Base-by-base conservation (phyloP, 2,888 invertebrate genomes). In the Crocallis elinguaria region DNA sequence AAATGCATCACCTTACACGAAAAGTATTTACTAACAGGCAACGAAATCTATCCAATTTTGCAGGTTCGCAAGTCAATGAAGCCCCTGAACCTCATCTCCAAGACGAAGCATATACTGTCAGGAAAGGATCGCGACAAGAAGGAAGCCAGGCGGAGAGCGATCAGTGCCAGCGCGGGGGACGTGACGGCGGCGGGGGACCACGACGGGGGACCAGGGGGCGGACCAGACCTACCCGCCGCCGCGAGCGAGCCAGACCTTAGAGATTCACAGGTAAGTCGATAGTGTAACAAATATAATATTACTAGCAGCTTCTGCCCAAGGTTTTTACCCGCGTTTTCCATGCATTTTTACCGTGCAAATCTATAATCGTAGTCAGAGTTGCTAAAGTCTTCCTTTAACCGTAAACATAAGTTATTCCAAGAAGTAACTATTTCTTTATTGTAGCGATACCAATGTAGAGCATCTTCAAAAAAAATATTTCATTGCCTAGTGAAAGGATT, bases 231-330 rank as follows among this genome's bases (percentile, higher is more conserved):
- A 73, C 87, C 92, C 35, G 92, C 88, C 19, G 92, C 94, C 0
- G 93, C 93, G 64, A 95, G 94, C 79, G 95, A 94, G 79, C 95
- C 95, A 0, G 94, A 94, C 77, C 86, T 95, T 11, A 77, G 94
- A 69, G 92, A 79, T 12, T 67, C 77, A 5, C 86, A 86, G 86
- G 87, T 88, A 9, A 76, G 86, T 53, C 12, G 25, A 0, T 30
- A 19, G 13, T 12, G 1, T 0, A 16, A 17, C 7, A 17, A 16
- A 16, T 11, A n/a, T n/a, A n/a, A n/a, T n/a, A n/a, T n/a, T n/a
- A n/a, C n/a, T n/a, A n/a, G n/a, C n/a, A n/a, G n/a, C n/a, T n/a
- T n/a, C n/a, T n/a, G n/a, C n/a, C n/a, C n/a, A n/a, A n/a, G n/a
- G n/a, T n/a, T n/a, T n/a, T n/a, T n/a, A n/a, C n/a, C n/a, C n/a